Evolutionary conservation across 92 coral and sea anemone species (phyloP), one percentile per base, ranked within the genome.

Genomic region (Porites rus): DNA sequence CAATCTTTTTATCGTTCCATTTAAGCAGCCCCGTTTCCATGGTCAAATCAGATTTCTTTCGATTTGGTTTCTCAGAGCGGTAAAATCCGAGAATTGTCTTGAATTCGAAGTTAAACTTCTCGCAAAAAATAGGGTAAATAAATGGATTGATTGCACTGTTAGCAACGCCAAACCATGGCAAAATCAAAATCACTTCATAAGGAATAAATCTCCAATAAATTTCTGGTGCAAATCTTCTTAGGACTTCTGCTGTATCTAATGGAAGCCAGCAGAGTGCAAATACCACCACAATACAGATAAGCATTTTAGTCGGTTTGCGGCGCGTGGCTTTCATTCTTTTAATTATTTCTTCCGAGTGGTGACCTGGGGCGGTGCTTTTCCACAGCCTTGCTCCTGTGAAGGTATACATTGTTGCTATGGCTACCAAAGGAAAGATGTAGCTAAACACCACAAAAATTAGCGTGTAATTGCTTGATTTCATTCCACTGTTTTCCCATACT

Each of bases 211-310:
- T 65, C 58, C 86, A 87, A 76, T 81, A 86, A 2, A 86, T 69
- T 22, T 59, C 87, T 10, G 86, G 90, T 43, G 88, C 72, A 20
- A 84, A 88, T 16, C 87, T 85, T 46, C 88, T 78, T 16, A 93
- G 31, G 9, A 92, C 56, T 65, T 94, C 96, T 19, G 94, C 94
- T 31, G 87, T 50, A 6, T 92, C 90, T 10, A 94, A 75, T 52
- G 98, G 98, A 90, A 94, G 77, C 98, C 98, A 94, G 79, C 98
- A 94, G 7, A 94, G 67, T 72, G 96, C 91, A 88, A 94, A 94
- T 68, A 84, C 86, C 4, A 83, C 77, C 43, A 94, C 94, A 25
- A 94, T 87, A 66, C 91, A 75, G 71, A 90, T 88, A 13, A 94
- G 85, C 98, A 94, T 92, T 78, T 93, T 88, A 78, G 95, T 90